Conservation (phyloP, 2,797 vertebrate species). For the Alfaro cultratus region DNA sequence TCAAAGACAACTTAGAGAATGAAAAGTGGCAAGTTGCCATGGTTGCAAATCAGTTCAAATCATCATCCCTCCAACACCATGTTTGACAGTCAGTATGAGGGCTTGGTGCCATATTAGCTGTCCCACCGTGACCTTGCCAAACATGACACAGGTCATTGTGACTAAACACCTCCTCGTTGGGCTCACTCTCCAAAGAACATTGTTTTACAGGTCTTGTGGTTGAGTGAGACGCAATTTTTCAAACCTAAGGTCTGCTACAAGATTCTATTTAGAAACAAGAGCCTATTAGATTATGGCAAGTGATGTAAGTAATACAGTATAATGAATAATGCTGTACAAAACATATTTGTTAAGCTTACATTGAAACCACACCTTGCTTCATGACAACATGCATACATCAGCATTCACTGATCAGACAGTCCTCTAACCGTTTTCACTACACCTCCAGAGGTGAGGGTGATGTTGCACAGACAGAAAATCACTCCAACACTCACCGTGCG, state of each 20-base stretch:
- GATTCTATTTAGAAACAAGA: not conserved
- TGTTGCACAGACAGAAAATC: constrained; percentile 46
- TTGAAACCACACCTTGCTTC: not conserved
- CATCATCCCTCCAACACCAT: not conserved
- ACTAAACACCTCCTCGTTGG: not conserved
- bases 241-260: not conserved
- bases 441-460: constrained; percentile 25
- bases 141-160: not conserved
- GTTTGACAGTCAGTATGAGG: not conserved
- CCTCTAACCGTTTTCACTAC: constrained; percentile 5
- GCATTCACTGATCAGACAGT: constrained; percentile 13
- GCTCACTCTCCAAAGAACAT: not conserved
- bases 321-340: not conserved
- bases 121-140: not conserved
- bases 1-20: not conserved
- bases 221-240: not conserved
- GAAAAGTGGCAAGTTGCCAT: not conserved
- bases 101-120: not conserved
- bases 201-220: not conserved
- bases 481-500: constrained; percentile 35
- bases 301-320: not conserved
- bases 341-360: not conserved
- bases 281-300: not conserved
- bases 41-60: not conserved
- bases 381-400: not conserved